Conservation (phyloP, 2,797 vertebrate genomes). For the Falco peregrinus region DNA sequence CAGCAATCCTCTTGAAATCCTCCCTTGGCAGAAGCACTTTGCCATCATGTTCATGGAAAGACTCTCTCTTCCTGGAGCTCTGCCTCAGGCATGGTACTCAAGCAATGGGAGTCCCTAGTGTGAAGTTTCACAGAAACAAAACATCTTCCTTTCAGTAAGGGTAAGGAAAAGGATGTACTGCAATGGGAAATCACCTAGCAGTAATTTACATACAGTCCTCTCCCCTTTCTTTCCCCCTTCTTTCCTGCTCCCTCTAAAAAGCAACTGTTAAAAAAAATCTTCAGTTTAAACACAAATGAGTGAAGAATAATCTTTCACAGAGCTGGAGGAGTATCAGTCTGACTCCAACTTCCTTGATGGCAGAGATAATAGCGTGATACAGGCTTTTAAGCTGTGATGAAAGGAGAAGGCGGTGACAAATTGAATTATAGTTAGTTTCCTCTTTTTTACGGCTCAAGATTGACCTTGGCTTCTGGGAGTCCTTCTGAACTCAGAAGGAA, state of each 20-base stretch:
- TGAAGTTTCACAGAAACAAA: background rate
- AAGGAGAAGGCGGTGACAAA: background rate
- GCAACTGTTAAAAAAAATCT: background rate
- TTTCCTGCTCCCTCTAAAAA: background rate
- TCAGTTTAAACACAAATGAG: background rate
- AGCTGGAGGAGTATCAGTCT: background rate
- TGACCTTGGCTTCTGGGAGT: slow-evolving; percentile 16
- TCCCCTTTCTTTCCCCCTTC: background rate
- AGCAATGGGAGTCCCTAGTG: background rate
- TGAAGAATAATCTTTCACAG: background rate
- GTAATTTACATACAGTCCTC: background rate
- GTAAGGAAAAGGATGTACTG: background rate
- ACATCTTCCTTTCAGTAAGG: background rate
- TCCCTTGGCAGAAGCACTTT: background rate
- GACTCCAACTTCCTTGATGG: background rate
- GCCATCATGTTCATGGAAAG: background rate
- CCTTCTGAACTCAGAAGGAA: slow-evolving; percentile 17
- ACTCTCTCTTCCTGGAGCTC: background rate
- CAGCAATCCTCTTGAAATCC: background rate
- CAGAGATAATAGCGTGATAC: background rate
- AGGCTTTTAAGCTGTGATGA: background rate
- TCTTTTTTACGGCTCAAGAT: background rate
- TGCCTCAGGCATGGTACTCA: background rate
- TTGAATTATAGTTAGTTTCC: background rate
- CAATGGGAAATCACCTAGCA: background rate